Base-by-base conservation (phyloP, 2,113 vertebrate species). In the Dicaeum eximium region DNA sequence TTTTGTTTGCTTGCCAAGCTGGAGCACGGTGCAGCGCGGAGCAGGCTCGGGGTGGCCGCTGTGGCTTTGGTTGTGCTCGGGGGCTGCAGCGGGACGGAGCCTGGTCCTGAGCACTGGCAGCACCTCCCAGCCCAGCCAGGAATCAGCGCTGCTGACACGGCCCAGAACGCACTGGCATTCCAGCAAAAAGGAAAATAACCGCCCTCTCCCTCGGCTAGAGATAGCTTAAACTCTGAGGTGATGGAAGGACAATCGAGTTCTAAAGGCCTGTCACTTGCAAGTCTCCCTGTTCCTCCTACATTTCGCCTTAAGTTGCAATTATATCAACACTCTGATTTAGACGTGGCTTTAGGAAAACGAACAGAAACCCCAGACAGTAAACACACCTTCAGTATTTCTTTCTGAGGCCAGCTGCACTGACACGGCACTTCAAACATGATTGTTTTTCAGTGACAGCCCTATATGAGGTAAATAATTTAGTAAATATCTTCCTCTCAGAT, bases 401-500 rank as follows among this genome's bases (percentile, higher is more conserved):
- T 54, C 64, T 67, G 35, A n/a, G 40, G 18, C 18, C 48, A 83
- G 56, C 54, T 54, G 35, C 33, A 83, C 56, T 66, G 81, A 66
- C 57, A 24, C 1, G 22, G 50, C n/a, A 21, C 81, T 62, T 27
- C 80, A 85, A 93, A 35, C 67, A 58, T 1, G 17, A 78, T 19
- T 70, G 35, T 23, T 95, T 75, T 80, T 47, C 71, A 69, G 30
- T 69, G 35, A 61, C 72, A 90, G 42, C 0, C 0, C 57, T 53
- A 23, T 53, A 7, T 23, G 61, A 67, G 45, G 37, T 24, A 74
- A 89, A 81, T 79, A 79, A 69, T 81, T 70, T 31, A 83, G 67
- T 77, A 94, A 83, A 44, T 85, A 87, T 72, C 71, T 94, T 82
- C 15, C 14, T 51, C 79, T 73, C 67, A 86, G 80, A 80, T 90